Evolutionary conservation across 2,113 vertebrate genomes (phyloP), one percentile per base, ranked within the genome.

Genomic region (Mobula hypostoma): DNA sequence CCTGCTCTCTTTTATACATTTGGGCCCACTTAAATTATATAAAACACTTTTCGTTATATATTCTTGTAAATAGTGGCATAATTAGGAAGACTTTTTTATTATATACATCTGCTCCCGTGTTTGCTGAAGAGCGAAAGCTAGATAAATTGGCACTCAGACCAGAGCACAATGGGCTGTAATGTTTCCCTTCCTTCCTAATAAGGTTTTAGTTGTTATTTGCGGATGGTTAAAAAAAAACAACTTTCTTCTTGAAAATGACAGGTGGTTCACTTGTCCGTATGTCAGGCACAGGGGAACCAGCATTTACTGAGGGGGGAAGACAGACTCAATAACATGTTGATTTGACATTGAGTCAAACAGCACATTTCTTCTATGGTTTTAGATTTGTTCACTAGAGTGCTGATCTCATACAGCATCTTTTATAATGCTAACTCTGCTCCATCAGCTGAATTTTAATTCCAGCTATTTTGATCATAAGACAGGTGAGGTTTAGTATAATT

Each of bases 121-220:
- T 97, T 97, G 96, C 96, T 96, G 96, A 96, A 96, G 96, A 97
- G 97, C 97, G 96, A 96, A 97, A 97, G 97, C 97, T 97, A 97
- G 97, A 97, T 97, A 98, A 97, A 98, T 97, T 97, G 97, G 97
- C 97, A 97, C 97, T 98, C 97, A 97, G 96, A 96, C 95, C 96
- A 96, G 96, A 95, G 95, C 96, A 98, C 97, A 98, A 97, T 97
- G 96, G 96, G 96, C 95, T 96, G 97, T 97, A 97, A 97, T 97
- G 96, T 97, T 96, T 95, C 96, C 97, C 97, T 98, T 97, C 97
- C 96, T 97, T 98, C 97, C 96, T 95, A 96, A 96, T 96, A 97
- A 97, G 97, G 97, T 96, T 97, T 97, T 97, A 97, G 97, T 97
- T 97, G 96, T 97, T 96, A 97, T 97, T 97, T 96, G 97, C 95